These are phyloP conservation scores for Hydroisotoma schaefferi DNA, from an alignment of 2,888 invertebrate genomes.

Conservation along the genomic window DNA sequence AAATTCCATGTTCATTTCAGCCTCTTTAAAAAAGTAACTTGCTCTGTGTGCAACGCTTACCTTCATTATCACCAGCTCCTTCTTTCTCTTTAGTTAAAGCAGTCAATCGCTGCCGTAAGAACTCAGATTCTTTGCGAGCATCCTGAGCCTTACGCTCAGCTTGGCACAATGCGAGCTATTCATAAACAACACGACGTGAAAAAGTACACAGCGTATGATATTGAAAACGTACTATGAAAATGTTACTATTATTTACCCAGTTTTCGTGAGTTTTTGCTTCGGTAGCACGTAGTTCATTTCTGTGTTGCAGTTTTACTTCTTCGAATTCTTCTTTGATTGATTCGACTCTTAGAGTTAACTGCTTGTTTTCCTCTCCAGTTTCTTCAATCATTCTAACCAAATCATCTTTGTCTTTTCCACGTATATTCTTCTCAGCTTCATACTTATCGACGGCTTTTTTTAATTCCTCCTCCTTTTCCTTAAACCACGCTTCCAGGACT, in stretches of 20 bases:
- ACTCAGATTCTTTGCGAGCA: conserved; percentile 43
- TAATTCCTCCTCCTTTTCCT: conserved; percentile 47
- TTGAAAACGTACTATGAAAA: neutral
- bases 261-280: conserved; percentile 46
- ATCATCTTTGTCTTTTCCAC: conserved; percentile 47
- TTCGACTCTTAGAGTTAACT: conserved; percentile 36
- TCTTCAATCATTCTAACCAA: conserved; percentile 45
- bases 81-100: conserved; percentile 42
- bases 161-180: conserved; percentile 46
- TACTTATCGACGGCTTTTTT: conserved; percentile 41
- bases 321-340: conserved; percentile 44
- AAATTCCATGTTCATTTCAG: neutral
- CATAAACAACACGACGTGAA: neutral
- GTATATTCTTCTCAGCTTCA: conserved; percentile 40
- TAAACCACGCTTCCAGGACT: conserved; percentile 46
- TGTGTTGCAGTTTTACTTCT: conserved; percentile 42
- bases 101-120: conserved; percentile 41
- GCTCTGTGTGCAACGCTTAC: no score
- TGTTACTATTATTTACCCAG: conserved; percentile 36
- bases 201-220: neutral
- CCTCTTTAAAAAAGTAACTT: no score
- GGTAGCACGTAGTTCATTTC: conserved; percentile 42
- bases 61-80: conserved; percentile 32
- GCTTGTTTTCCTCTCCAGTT: conserved; percentile 40
- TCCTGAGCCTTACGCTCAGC: conserved; percentile 46